Evolutionary conservation across 2,888 invertebrate species (phyloP).

Genomic region (Allacma fusca): DNA sequence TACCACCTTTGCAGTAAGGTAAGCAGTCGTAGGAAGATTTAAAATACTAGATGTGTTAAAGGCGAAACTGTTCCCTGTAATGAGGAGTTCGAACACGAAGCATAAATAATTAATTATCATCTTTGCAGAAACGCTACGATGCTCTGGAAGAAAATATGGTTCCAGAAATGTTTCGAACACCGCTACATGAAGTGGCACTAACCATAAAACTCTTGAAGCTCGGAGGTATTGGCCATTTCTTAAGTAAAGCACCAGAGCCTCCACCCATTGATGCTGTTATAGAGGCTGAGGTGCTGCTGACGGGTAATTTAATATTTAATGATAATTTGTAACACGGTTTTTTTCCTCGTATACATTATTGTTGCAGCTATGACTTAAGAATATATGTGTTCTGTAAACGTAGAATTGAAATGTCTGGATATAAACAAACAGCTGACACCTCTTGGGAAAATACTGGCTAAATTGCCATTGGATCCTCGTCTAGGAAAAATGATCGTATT

Average conservation of each 20-base stretch:
- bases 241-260: slow-evolving; percentile 94
- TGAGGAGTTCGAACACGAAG: too few species aligned
- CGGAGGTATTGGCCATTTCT: slow-evolving; percentile 91
- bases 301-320: too few species aligned
- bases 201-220: slow-evolving; percentile 88
- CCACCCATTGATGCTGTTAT: slow-evolving; percentile 95
- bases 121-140: slow-evolving; percentile 68
- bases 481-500: slow-evolving; percentile 97
- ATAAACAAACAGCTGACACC: slow-evolving; percentile 87
- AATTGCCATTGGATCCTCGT: slow-evolving; percentile 93
- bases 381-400: too few species aligned
- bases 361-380: too few species aligned
- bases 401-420: slow-evolving; percentile 93
- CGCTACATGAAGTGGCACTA: slow-evolving; percentile 91
- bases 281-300: slow-evolving; percentile 86
- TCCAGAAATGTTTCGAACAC: slow-evolving; percentile 97
- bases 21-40: too few species aligned
- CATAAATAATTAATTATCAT: background rate
- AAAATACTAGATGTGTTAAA: too few species aligned
- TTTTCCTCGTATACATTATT: too few species aligned
- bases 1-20: slow-evolving; percentile 83
- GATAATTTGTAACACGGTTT: too few species aligned
- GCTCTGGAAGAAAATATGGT: slow-evolving; percentile 88
- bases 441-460: slow-evolving; percentile 90
- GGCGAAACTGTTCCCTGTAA: too few species aligned